A percentile compares a stretch with the other conserved stretches of the same genome.
Evolutionary conservation across 2,888 invertebrate species (phyloP).

Genomic region (Drosophila silvestris): DNA sequence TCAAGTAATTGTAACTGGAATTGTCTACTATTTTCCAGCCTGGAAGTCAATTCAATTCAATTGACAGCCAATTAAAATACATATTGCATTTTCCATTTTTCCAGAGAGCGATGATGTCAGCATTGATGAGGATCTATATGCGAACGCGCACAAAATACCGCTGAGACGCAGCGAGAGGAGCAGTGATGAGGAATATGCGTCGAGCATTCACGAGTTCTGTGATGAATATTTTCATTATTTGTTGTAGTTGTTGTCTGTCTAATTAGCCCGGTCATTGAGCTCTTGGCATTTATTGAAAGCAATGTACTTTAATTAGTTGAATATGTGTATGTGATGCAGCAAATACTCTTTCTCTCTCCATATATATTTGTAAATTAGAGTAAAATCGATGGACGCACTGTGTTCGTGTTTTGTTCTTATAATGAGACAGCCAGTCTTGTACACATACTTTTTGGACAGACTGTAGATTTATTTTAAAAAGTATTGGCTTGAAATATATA

Average conservation of each 20-base stretch:
- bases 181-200: slow-evolving; percentile 76
- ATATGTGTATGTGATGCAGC: slow-evolving; percentile 2
- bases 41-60: slow-evolving; percentile 12
- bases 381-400: background rate
- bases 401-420: slow-evolving; percentile 30
- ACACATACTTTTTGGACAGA: slow-evolving; percentile 36
- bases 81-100: slow-evolving; percentile 14
- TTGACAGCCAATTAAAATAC: slow-evolving; percentile 29
- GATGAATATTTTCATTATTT: slow-evolving; percentile 82
- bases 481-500: slow-evolving; percentile 56
- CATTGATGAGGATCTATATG: slow-evolving; percentile 83
- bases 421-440: slow-evolving; percentile 30
- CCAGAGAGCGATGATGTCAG: slow-evolving; percentile 70
- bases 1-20: background rate
- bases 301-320: slow-evolving; percentile 23
- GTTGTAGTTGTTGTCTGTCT: slow-evolving; percentile 44
- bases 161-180: slow-evolving; percentile 74
- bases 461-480: slow-evolving; percentile 52
- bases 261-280: slow-evolving; percentile 27
- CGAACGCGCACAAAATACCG: slow-evolving; percentile 83
- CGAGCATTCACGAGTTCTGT: slow-evolving; percentile 78
- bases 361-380: slow-evolving; percentile 9
- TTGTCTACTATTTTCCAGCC: background rate
- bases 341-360: background rate
- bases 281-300: slow-evolving; percentile 25